Percentiles rank a stretch among this genome's conserved stretches.
phyloP scores from a whole-genome alignment of 2,888 invertebrate species.

The Pelosia muscerda region DNA sequence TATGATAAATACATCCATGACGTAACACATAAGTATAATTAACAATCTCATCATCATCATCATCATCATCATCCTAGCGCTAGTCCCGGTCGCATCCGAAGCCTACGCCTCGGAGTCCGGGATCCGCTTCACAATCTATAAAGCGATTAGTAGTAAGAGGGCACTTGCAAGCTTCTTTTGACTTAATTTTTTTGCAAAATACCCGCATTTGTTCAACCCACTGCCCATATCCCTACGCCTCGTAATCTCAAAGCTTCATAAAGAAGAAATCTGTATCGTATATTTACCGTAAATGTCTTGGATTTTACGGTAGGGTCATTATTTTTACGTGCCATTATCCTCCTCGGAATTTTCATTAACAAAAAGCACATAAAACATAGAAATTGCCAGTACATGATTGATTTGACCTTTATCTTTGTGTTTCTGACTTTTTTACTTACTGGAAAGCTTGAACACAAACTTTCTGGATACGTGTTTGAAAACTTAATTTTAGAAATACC shows the following conservation, averaged over 20 bases:
- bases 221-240: slow-evolving; percentile 41
- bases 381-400: not conserved
- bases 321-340: slow-evolving; percentile 62
- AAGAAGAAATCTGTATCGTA: slow-evolving; percentile 46
- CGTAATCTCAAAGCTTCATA: slow-evolving; percentile 39
- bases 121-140: too few relatives aligned
- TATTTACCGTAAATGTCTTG: slow-evolving; percentile 50
- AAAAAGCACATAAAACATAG: slow-evolving; percentile 45
- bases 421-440: not conserved
- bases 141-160: not conserved
- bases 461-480: not conserved
- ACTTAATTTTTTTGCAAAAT: not conserved
- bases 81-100: too few relatives aligned
- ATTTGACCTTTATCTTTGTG: not conserved
- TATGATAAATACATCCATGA: too few relatives aligned
- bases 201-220: slow-evolving; percentile 28
- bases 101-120: too few relatives aligned
- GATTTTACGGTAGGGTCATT: slow-evolving; percentile 60
- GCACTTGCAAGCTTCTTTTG: not conserved
- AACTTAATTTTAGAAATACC: not conserved
- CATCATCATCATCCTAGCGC: too few relatives aligned
- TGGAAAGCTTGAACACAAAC: not conserved
- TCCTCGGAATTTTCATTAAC: slow-evolving; percentile 59
- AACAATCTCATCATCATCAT: too few relatives aligned
- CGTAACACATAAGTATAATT: too few relatives aligned